Base-by-base conservation (phyloP, 2,888 invertebrate species). In the Pseudeuparius sepicola region DNA sequence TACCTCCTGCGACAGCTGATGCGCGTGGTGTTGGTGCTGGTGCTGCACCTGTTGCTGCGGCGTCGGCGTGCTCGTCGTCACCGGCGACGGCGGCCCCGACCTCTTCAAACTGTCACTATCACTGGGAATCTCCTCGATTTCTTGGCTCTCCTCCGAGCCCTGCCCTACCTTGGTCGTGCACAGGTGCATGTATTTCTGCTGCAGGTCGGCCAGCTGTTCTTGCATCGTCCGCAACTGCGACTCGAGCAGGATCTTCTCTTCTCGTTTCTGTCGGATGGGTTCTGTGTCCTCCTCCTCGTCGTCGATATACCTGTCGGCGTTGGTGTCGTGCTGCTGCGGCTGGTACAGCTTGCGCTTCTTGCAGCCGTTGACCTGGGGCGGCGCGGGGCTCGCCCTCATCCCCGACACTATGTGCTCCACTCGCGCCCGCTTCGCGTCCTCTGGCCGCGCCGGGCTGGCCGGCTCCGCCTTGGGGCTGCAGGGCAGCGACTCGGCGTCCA, bases 281-380 rank as follows among this genome's bases (percentile, higher is more conserved):
- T 78, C 78, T 37, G 79, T 78, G 50, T 75, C 75, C 48, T 79
- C 79, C 50, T 85, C 82, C 35, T 53, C 54, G 46, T 82, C 84
- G 39, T 80, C 82, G 40, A 80, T 79, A 48, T 78, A 78, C 44
- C 63, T 52, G 39, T 71, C 70, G 37, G 73, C 72, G 31, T 74
- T 63, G 34, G 76, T 77, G 55, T 84, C 84, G 61, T 92, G 89
- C 56, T 93, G 93, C 61, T 92, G 90, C 7, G 94, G 94, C 55
- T 92, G 90, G 59, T 93, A 93, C 16, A 93, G 71, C 64, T 96
- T 96, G 29, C 94, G 75, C 64, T 96, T 96, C 63, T 92, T 92
- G 65, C 90, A 92, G 30, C 92, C 90, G 64, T 90, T 90, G 48
- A 86, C 84, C 60, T 81, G 78, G 1, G 75, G 72, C 13, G 81